Evolutionary conservation across 2,113 vertebrate genomes (phyloP).

Genomic region (Python bivittatus): DNA sequence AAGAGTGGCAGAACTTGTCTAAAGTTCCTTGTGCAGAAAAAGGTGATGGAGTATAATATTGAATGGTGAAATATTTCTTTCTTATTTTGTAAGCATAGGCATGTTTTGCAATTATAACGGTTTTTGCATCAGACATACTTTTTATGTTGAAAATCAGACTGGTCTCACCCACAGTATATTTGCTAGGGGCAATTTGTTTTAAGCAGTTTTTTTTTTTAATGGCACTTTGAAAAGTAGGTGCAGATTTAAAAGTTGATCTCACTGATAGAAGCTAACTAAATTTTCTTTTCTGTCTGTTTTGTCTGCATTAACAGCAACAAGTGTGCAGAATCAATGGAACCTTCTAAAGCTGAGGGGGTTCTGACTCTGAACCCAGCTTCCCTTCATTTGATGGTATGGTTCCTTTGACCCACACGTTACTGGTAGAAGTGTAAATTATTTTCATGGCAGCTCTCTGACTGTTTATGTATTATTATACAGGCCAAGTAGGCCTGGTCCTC

Average conservation of each 20-base stretch:
- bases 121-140: constrained; percentile 16
- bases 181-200: not conserved
- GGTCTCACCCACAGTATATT: not conserved
- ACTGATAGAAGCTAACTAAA: not conserved
- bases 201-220: not conserved
- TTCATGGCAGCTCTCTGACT: not conserved
- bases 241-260: not conserved
- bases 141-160: constrained; percentile 13
- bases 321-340: not conserved
- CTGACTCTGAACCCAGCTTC: not conserved
- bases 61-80: not conserved
- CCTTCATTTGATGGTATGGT: not conserved
- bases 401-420: not conserved
- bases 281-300: too few relatives aligned
- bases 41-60: constrained; percentile 12
- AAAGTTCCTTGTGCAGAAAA: not conserved
- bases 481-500: not conserved
- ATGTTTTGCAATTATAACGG: constrained; percentile 3
- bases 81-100: constrained; percentile 25
- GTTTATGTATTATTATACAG: not conserved
- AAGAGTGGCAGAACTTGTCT: not conserved
- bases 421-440: not conserved
- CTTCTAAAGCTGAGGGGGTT: not conserved
- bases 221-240: not conserved
- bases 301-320: not conserved